phyloP scores from a whole-genome alignment of 2,797 vertebrate species.

The Aplochiton taeniatus region DNA sequence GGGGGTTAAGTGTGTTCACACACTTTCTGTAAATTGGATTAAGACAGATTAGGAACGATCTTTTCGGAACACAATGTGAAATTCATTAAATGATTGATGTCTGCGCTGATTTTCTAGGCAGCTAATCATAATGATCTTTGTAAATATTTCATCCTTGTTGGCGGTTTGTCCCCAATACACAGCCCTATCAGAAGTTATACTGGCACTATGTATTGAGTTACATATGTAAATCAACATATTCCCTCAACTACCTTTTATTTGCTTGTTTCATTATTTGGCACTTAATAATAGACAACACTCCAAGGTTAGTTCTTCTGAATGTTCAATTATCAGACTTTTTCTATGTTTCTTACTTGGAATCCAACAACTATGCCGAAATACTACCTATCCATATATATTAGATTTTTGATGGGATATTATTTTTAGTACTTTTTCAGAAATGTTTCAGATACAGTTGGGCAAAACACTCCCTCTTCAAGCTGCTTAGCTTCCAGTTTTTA shows the following conservation, averaged over 20 bases:
- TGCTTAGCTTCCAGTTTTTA: conserved; percentile 69
- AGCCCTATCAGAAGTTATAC: conserved; percentile 31
- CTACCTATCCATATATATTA: conserved; percentile 74
- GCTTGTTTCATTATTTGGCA: conserved; percentile 50
- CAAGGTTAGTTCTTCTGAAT: conserved; percentile 29
- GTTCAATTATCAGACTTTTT: conserved; percentile 39
- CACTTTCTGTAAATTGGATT: conserved; percentile 22
- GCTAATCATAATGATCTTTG: conserved; percentile 43
- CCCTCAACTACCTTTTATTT: conserved; percentile 5
- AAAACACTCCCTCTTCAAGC: conserved; percentile 73
- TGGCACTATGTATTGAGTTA: conserved; percentile 25
- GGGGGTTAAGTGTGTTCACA: conserved; percentile 17
- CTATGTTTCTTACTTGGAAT: conserved; percentile 60
- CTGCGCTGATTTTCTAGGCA: conserved; percentile 26
- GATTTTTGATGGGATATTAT: conserved; percentile 42
- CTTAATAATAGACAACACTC: conserved; percentile 50
- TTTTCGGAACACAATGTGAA: conserved; percentile 16
- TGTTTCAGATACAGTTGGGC: conserved; percentile 38
- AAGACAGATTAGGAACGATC: conserved; percentile 1
- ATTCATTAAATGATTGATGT: conserved; percentile 20
- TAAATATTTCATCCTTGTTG: conserved; percentile 53
- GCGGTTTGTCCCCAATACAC: conserved; percentile 22
- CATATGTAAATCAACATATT: conserved; percentile 5
- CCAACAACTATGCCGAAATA: conserved; percentile 81
- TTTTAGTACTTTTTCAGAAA: conserved; percentile 18